These are phyloP conservation scores for Enteromius fasciolatus DNA, from an alignment of 2,797 vertebrate genomes.

Conservation along the genomic window DNA sequence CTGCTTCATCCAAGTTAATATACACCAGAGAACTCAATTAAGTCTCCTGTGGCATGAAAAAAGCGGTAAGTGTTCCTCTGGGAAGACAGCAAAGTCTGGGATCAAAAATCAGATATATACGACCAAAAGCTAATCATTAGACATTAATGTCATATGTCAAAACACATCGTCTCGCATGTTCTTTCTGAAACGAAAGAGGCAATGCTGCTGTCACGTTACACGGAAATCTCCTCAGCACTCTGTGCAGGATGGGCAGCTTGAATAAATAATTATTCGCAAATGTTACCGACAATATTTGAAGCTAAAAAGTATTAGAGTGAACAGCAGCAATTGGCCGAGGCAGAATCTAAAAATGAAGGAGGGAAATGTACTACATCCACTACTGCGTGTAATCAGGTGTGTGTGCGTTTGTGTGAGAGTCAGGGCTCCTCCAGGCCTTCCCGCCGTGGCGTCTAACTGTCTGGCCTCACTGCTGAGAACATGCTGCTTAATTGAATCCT, in stretches of 20 bases:
- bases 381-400: constrained; percentile 22
- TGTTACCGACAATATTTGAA: not conserved
- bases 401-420: constrained; percentile 23
- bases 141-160: not conserved
- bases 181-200: not conserved
- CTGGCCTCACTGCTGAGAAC: constrained; percentile 55
- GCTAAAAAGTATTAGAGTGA: not conserved
- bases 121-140: not conserved
- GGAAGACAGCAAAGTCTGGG: not conserved
- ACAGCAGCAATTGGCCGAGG: not conserved
- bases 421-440: constrained; percentile 46
- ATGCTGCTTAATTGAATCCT: constrained; percentile 83
- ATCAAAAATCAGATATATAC: not conserved
- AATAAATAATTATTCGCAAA: not conserved
- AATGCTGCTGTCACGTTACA: not conserved
- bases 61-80: not conserved
- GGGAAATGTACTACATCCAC: constrained; percentile 3
- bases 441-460: constrained; percentile 32
- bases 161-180: not conserved
- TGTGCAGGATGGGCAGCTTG: not conserved
- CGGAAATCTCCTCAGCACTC: not conserved
- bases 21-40: constrained; percentile 12
- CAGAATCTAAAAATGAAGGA: constrained; percentile 24
- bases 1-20: not conserved
- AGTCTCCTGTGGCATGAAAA: not conserved